Evolutionary conservation across 2,888 invertebrate genomes (phyloP), one percentile per base, ranked within the genome.

Genomic region (Ophion obscuratus): DNA sequence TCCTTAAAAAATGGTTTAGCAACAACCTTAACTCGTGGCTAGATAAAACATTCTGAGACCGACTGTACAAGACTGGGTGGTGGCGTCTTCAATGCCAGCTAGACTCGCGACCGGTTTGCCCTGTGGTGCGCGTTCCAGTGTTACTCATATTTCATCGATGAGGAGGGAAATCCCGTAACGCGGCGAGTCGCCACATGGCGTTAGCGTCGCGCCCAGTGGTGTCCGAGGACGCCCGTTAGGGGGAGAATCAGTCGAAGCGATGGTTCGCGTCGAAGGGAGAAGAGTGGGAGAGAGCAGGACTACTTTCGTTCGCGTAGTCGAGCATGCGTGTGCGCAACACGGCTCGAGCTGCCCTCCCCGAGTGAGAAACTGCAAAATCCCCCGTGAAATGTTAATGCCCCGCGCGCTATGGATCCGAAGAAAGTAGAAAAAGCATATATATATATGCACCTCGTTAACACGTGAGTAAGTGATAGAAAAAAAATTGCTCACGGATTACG

Each of bases 391-490:
- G 91, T 91, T 89, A 90, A 88, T 89, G 88, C 89, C 90, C 89
- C 90, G 91, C 90, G 90, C 90, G 91, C 89, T 90, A 92, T 91
- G 91, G 78, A 90, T 87, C 88, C 89, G 89, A 89, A 91, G 83
- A 90, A 91, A 90, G 90, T 90, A 91, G 90, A 90, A 81, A 78
- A 84, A 79, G 64, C 20, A 61, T 36, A 73, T 53, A 64, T 77
- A 68, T 71, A 84, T 68, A 75, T 83, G 73, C 62, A 40, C 88
- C 87, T 89, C 88, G 87, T 71, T 89, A 81, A 88, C 89, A 84
- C 80, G 91, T 91, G 90, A 91, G 91, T 91, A 90, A 91, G 91
- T 90, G 90, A 90, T 85, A 67, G 57, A 67, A 67, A 78, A 79
- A 80, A 80, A 79, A 79, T 31, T 40, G 36, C 27, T 68, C 67